Evolutionary conservation across 2,888 invertebrate species (phyloP).

Genomic region (Rhogogaster chlorosoma): DNA sequence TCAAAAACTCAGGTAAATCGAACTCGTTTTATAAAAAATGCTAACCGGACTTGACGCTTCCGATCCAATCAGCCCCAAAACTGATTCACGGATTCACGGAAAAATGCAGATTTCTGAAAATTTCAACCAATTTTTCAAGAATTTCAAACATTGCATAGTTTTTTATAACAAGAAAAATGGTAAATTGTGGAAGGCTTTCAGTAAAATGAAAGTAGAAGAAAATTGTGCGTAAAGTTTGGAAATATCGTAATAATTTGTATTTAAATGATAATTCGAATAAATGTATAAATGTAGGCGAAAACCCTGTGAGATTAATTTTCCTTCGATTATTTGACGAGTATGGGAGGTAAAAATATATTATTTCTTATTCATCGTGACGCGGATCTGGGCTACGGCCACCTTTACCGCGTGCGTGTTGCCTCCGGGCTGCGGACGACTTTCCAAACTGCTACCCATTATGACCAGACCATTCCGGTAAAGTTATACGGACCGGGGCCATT

Average conservation of each 20-base stretch:
- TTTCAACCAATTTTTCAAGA: no score
- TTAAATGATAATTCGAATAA: neutral
- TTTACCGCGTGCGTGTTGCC: slow-evolving; percentile 68
- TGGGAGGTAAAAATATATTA: neutral
- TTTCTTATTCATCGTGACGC: slow-evolving; percentile 33
- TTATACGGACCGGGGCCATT: slow-evolving; percentile 12
- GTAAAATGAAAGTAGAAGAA: no score
- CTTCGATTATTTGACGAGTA: neutral
- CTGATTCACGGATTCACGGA: neutral
- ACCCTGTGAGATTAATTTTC: neutral
- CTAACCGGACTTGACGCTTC: neutral
- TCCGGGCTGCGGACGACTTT: slow-evolving; percentile 58
- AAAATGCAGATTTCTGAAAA: neutral
- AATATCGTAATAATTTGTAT: no score
- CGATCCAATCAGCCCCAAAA: neutral
- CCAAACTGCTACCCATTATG: slow-evolving; percentile 48
- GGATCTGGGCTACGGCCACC: slow-evolving; percentile 56
- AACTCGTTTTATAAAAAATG: neutral
- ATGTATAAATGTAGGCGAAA: neutral
- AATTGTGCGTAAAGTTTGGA: no score
- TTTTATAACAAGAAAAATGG: no score
- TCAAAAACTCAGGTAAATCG: neutral
- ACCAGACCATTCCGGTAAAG: slow-evolving; percentile 43
- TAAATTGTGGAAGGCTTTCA: no score
- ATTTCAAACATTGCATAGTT: no score